A percentile compares a stretch with the other conserved stretches of the same genome.
phyloP scores from a whole-genome alignment of 2,888 invertebrate genomes.

The Dasysyrphus tricinctus region DNA sequence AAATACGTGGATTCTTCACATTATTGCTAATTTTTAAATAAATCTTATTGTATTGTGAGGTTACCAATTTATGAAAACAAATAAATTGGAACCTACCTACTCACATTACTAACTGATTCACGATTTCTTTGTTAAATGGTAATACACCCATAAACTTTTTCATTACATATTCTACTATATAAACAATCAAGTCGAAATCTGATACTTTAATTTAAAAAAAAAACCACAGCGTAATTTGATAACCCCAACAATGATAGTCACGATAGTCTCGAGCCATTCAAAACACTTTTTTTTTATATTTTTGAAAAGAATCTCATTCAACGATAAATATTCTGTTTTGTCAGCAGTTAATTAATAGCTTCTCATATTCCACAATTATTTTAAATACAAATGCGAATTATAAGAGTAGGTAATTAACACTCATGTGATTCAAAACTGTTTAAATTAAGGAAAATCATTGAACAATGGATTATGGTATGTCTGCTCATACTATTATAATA shows the following conservation, averaged over 20 bases:
- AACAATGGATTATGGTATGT: not conserved
- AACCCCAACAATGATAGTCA: not conserved
- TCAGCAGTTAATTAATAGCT: slow-evolving; percentile 1
- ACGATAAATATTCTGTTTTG: slow-evolving; percentile 8
- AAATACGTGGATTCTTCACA: too few species aligned
- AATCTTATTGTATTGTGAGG: not conserved
- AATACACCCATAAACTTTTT: not conserved
- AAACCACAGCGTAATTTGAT: not conserved
- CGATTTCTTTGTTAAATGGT: not conserved
- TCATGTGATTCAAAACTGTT: not conserved
- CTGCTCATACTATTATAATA: not conserved
- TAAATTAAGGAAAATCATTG: not conserved
- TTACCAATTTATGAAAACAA: not conserved
- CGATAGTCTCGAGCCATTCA: not conserved
- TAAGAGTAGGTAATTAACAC: slow-evolving; percentile 3
- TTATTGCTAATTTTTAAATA: too few species aligned
- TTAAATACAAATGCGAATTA: not conserved
- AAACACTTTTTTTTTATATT: not conserved
- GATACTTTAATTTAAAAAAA: not conserved
- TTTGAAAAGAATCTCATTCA: slow-evolving; percentile 1
- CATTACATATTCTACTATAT: not conserved
- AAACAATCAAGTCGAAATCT: not conserved
- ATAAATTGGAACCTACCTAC: not conserved
- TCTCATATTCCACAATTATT: not conserved
- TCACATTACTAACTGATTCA: not conserved